Base-by-base conservation (phyloP, 2,797 vertebrate genomes). In the Lemur catta region DNA sequence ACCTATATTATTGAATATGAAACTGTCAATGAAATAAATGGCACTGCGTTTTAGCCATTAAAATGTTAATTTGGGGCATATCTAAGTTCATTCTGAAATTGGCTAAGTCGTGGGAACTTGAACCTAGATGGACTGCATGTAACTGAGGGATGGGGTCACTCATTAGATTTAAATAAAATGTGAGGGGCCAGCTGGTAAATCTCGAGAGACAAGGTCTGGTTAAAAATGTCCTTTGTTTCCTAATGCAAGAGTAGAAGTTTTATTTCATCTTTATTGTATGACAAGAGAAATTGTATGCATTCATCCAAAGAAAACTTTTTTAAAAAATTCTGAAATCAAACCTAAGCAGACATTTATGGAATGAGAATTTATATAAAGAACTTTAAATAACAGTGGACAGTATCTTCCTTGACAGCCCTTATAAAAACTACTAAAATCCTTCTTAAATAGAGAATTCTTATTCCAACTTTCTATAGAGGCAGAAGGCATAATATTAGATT, bases 341-440 rank as follows among this genome's bases (percentile, higher is more conserved):
- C 28, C 61, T 93, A 94, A 84, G 74, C 63, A 84, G 91, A 96
- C 65, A 89, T 94, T 95, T 93, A 59, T 84, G 89, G 82, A 94
- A 88, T 87, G 22, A 89, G 48, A 85, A 94, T 96, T 94, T 97
- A 89, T 91, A 89, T 87, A 94, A 84, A 94, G 79, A 95, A 92
- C 57, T 91, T 91, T 89, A 71, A 93, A 80, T 72, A 81, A 88
- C 28, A 89, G 72, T 94, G 89, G 84, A 93, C 71, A 71, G 55
- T 61, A 86, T 89, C 84, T 96, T 95, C 71, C 91, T 12, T 87
- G 89, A 88, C 52, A 94, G 57, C 50, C n/a, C 33, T 78, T 17
- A n/a, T 67, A 74, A 88, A 95, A 93, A 93, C 90, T 50, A 81
- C 50, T 63, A 35, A 71, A 88, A 76, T 63, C 41, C 65, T 95